Evolutionary conservation across 2,888 invertebrate species (phyloP).

Genomic region (Lissonota sp.): DNA sequence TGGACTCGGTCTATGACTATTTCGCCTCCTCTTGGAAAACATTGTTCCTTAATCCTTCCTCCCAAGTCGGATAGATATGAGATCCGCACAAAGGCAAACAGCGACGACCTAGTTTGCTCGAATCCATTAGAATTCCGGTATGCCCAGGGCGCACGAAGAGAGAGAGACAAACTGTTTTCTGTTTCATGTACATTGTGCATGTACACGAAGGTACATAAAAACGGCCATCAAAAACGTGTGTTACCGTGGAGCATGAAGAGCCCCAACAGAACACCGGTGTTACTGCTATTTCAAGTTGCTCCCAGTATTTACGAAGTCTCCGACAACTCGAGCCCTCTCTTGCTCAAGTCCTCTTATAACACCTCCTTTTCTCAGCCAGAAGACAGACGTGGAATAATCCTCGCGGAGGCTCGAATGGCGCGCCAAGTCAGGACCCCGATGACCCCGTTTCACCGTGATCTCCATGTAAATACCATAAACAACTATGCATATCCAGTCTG

Average conservation of each 20-base stretch:
- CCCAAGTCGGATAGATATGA: constrained; percentile 33
- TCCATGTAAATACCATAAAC: constrained; percentile 49
- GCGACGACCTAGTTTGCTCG: constrained; percentile 62
- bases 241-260: constrained; percentile 34
- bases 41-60: constrained; percentile 59
- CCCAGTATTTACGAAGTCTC: constrained; percentile 65
- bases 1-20: too few relatives aligned
- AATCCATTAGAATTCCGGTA: constrained; percentile 63
- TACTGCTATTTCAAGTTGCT: constrained; percentile 57
- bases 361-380: constrained; percentile 55
- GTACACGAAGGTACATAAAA: constrained; percentile 40
- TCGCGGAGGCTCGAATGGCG: constrained; percentile 55
- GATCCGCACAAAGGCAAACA: constrained; percentile 62
- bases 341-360: constrained; percentile 64
- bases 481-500: constrained; percentile 18
- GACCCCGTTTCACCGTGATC: constrained; percentile 63
- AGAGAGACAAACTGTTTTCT: constrained; percentile 19
- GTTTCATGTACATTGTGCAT: constrained; percentile 21
- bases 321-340: constrained; percentile 62
- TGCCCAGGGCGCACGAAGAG: constrained; percentile 43
- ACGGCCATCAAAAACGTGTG: constrained; percentile 24
- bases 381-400: constrained; percentile 61
- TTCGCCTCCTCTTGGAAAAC: constrained; percentile 54
- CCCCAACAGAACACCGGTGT: constrained; percentile 35
- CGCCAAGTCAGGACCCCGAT: constrained; percentile 58